Evolutionary conservation across 2,888 invertebrate species (phyloP), one percentile per base, ranked within the genome.

Genomic region (Andrena minutula): DNA sequence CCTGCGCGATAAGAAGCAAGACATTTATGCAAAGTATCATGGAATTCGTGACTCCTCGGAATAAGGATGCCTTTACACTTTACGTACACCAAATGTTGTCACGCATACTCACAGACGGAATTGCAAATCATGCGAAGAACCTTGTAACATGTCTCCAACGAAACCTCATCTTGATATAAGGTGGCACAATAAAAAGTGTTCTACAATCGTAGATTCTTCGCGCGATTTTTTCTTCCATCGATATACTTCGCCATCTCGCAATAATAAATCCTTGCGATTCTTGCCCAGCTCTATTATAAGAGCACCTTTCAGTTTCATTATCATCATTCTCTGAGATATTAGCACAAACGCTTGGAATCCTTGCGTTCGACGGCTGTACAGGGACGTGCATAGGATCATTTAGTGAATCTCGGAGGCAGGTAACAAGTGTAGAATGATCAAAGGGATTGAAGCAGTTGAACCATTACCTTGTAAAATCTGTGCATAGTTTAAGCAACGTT

Each of bases 21-120:
- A 65, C 16, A 30, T 23, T 28, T 20, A 32, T 49, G 56, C 28
- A 10, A 32, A 16, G 32, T 20, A 70, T 16, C 49, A 53, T 41
- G 65, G 53, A 65, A 72, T 82, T 87, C 78, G 70, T 75, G 65
- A 74, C 83, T 86, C 78, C 79, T 87, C 85, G 87, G 81, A 89
- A 87, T 87, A 87, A 89, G 71, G 66, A 82, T 81, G 77, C 81
- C 64, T 80, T 76, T 79, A 68, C 49, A 73, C 32, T 79, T 74
- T 64, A 83, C 66, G 74, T 73, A 85, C 85, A 87, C 85, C 87
- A 66, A 58, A 87, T 87, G 85, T 86, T 86, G 86, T 87, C 86
- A 83, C 61, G 75, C 53, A 83, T 66, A 70, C 12, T 71, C 58
- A 70, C 68, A 76, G 66, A 69, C 53, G 70, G 75, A 78, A 66